Percentiles rank a stretch among this genome's conserved stretches.
Evolutionary conservation across 2,113 vertebrate species (phyloP).

Genomic region (Canis aureus): DNA sequence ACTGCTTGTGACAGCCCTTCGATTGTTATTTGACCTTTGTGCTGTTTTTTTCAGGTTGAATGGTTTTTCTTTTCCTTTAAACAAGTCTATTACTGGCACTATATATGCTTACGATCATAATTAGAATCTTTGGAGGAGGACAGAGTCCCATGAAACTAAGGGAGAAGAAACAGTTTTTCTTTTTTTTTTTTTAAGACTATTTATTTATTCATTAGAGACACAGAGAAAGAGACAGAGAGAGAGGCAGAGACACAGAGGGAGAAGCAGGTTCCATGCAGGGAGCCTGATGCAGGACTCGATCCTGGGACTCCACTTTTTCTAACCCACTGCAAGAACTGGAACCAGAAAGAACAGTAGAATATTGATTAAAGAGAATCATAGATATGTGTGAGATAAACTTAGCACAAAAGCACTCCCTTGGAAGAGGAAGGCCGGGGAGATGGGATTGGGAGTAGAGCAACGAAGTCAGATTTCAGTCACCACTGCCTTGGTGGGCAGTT

Average conservation of each 20-base stretch:
- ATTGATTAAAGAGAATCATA: not conserved
- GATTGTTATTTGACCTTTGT: conserved; percentile 55
- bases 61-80: conserved; percentile 30
- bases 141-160: not conserved
- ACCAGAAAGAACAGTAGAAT: not conserved
- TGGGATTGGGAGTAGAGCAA: not conserved
- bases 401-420: not conserved
- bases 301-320: not conserved
- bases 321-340: not conserved
- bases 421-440: not conserved
- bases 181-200: too few relatives aligned
- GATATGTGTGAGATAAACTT: not conserved
- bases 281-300: too few relatives aligned
- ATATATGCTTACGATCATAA: not conserved
- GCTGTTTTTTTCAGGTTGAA: conserved; percentile 42
- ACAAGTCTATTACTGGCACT: not conserved
- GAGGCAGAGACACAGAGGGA: too few relatives aligned
- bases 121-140: not conserved
- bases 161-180: conserved; percentile 20
- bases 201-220: too few relatives aligned
- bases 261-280: too few relatives aligned
- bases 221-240: too few relatives aligned
- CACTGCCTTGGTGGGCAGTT: too few relatives aligned
- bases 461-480: not conserved
- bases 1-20: not conserved